These are phyloP conservation scores for Tineola bisselliella DNA, from an alignment of 2,888 invertebrate genomes.

Conservation along the genomic window DNA sequence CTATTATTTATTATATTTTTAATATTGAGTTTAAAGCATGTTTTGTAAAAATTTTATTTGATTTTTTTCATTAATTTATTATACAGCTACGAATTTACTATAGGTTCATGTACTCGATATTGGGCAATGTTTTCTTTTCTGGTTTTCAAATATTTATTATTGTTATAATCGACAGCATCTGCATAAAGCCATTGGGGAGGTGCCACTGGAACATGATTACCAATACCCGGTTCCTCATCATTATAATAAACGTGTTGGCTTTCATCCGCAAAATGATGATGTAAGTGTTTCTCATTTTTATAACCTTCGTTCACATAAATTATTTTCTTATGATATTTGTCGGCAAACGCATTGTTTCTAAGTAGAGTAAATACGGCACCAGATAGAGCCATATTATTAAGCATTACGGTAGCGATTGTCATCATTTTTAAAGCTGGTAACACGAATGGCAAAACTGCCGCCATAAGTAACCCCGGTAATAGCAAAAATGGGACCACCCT, in stretches of 20 bases:
- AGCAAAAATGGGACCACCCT: constrained; percentile 64
- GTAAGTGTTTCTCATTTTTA: constrained; percentile 42
- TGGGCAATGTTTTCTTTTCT: not conserved
- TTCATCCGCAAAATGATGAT: constrained; percentile 1
- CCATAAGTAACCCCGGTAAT: constrained; percentile 72
- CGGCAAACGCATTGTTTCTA: constrained; percentile 68
- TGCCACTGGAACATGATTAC: not conserved
- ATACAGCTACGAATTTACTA: too few relatives aligned
- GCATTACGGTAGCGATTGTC: constrained; percentile 67
- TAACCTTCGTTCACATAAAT: constrained; percentile 70
- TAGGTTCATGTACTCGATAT: not conserved
- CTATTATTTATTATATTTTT: not conserved
- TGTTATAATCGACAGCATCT: not conserved
- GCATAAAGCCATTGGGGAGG: not conserved
- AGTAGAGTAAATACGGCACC: constrained; percentile 69
- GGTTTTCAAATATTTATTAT: not conserved
- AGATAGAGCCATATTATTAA: constrained; percentile 74
- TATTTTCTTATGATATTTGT: constrained; percentile 61
- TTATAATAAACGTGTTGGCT: not conserved
- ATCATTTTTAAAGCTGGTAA: constrained; percentile 75
- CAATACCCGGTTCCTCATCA: not conserved
- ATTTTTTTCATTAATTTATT: too few relatives aligned
- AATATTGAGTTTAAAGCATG: too few relatives aligned
- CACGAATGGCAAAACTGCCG: constrained; percentile 74
- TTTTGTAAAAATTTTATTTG: too few relatives aligned